These are phyloP conservation scores for Tetragnatha versicolor DNA, from an alignment of 1,140 invertebrate species.

Conservation along the genomic window DNA sequence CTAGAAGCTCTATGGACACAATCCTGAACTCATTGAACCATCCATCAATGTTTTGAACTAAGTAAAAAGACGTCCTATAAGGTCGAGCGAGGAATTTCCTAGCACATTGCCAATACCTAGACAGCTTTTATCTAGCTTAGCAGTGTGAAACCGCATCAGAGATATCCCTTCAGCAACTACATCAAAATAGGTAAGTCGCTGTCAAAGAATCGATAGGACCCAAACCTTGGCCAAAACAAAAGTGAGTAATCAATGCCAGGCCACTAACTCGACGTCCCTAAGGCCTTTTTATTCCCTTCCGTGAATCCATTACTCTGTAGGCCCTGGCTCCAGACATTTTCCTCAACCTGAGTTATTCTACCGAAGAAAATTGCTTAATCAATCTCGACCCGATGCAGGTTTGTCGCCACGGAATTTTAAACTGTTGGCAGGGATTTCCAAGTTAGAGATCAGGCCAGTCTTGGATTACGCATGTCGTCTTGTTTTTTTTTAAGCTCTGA, in stretches of 20 bases:
- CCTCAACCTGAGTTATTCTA: background rate
- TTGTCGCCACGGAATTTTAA: slow-evolving; percentile 4
- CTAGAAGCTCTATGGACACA: too few species aligned
- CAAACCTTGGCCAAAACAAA: slow-evolving; percentile 22
- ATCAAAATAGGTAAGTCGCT: background rate
- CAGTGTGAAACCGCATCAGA: slow-evolving; percentile 7
- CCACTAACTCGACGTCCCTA: slow-evolving; percentile 15
- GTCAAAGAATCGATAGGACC: slow-evolving; percentile 1
- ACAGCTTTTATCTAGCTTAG: background rate
- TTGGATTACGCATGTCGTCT: too few species aligned
- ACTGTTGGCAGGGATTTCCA: too few species aligned
- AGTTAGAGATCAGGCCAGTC: too few species aligned
- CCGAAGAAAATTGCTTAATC: background rate
- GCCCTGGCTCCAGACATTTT: background rate
- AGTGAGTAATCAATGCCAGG: slow-evolving; percentile 12
- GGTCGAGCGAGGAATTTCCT: too few species aligned
- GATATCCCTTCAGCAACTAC: background rate
- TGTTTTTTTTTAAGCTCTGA: too few species aligned
- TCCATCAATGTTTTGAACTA: too few species aligned
- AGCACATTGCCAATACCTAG: too few species aligned
- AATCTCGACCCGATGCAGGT: background rate
- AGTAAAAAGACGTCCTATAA: too few species aligned
- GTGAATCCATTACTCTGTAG: slow-evolving; percentile 26
- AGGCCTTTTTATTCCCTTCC: slow-evolving; percentile 20
- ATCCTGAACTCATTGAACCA: too few species aligned